Evolutionary conservation across 2,797 vertebrate species (phyloP).

Genomic region (Prionace glauca): DNA sequence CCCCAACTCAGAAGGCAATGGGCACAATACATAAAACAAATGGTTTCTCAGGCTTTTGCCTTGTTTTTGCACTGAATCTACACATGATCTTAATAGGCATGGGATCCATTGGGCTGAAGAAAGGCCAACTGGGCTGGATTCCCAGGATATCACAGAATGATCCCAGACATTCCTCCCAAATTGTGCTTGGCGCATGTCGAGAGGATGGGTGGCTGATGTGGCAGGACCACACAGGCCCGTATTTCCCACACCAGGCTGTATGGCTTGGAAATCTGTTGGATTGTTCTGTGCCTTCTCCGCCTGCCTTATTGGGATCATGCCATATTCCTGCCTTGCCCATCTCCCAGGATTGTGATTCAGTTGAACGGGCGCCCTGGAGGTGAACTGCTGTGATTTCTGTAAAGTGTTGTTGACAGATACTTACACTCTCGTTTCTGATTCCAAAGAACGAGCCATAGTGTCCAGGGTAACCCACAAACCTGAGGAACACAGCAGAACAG

Average conservation of each 20-base stretch:
- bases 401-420: slow-evolving; percentile 6
- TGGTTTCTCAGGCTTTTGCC: background rate
- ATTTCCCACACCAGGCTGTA: background rate
- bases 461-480: slow-evolving; percentile 51
- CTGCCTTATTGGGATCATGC: background rate
- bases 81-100: background rate
- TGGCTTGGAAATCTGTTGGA: background rate
- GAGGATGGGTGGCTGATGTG: background rate
- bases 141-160: background rate
- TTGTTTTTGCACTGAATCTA: background rate
- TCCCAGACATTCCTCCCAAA: background rate
- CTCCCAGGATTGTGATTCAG: background rate
- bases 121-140: background rate
- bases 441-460: slow-evolving; percentile 47
- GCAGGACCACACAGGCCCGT: background rate
- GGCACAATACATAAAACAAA: background rate
- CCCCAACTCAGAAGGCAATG: background rate
- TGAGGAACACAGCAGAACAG: background rate
- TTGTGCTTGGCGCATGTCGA: background rate
- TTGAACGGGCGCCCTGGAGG: background rate
- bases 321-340: background rate
- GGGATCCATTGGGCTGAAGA: background rate
- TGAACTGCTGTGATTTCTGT: background rate
- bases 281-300: background rate
- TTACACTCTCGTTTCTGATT: slow-evolving; percentile 47